Evolutionary conservation across 2,888 invertebrate species (phyloP).

Genomic region (Octonoba sinensis): DNA sequence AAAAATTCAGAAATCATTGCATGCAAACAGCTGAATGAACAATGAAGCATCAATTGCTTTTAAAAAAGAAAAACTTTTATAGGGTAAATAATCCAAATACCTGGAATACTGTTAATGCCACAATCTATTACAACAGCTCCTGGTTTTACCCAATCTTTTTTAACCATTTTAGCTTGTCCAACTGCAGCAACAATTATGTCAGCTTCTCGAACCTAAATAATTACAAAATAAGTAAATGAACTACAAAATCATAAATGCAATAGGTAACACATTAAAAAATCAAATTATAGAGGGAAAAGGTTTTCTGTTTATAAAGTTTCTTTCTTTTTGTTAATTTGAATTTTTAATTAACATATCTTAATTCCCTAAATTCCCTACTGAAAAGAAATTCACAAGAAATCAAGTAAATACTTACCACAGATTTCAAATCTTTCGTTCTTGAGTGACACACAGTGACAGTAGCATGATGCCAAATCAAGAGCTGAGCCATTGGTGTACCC

Average conservation of each 20-base stretch:
- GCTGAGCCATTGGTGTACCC: conserved; percentile 93
- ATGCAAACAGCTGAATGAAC: too few species aligned
- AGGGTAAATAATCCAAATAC: conserved; percentile 8
- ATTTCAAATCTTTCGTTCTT: conserved; percentile 84
- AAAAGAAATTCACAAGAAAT: neutral
- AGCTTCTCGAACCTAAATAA: conserved; percentile 75
- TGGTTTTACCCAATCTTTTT: conserved; percentile 96
- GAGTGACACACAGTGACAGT: conserved; percentile 98
- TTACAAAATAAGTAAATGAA: neutral
- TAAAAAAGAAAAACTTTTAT: too few species aligned
- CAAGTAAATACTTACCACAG: conserved; percentile 75
- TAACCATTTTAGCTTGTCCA: conserved; percentile 90
- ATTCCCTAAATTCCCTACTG: neutral
- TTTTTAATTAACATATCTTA: too few species aligned
- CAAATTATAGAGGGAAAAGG: neutral
- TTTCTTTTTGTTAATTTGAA: too few species aligned
- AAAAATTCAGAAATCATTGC: too few species aligned
- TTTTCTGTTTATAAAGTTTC: too few species aligned
- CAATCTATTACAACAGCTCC: conserved; percentile 99
- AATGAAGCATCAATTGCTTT: too few species aligned
- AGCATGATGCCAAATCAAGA: conserved; percentile 95
- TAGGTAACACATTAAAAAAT: neutral
- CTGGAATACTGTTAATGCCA: conserved; percentile 91
- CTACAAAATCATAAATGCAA: neutral
- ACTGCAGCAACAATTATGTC: conserved; percentile 98